phyloP scores from a whole-genome alignment of 2,888 invertebrate genomes.

The Lasius platythorax region DNA sequence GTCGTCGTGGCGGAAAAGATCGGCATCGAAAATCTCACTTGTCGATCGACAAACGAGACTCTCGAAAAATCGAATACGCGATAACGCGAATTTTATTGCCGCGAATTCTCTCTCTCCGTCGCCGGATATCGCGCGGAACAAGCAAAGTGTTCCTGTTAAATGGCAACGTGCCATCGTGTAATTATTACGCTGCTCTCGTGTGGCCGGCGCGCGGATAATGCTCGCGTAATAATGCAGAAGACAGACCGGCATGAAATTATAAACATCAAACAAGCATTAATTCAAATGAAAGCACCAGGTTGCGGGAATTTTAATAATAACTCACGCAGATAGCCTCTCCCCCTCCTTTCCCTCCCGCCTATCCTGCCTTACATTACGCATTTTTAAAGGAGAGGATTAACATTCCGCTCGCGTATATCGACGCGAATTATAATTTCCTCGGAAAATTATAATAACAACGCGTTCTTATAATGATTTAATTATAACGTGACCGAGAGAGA shows the following conservation, averaged over 20 bases:
- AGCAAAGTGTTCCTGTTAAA: conserved; percentile 12
- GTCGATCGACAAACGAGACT: conserved; percentile 53
- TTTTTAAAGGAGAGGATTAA: conserved; percentile 41
- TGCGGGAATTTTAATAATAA: conserved; percentile 53
- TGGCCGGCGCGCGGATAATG: conserved; percentile 26
- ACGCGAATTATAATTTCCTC: conserved; percentile 31
- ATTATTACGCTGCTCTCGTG: conserved; percentile 48
- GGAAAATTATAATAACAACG: conserved; percentile 26
- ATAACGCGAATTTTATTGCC: conserved; percentile 54
- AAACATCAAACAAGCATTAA: conserved; percentile 60
- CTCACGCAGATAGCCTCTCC: conserved; percentile 37
- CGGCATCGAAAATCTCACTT: conserved; percentile 35
- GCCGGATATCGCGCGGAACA: conserved; percentile 16
- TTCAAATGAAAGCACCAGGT: conserved; percentile 51
- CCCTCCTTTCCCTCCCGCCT: background rate
- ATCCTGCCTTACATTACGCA: conserved; percentile 21
- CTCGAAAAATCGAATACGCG: conserved; percentile 25
- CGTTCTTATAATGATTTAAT: conserved; percentile 54
- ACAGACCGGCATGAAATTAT: conserved; percentile 58
- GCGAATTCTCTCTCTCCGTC: conserved; percentile 3
- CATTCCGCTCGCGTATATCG: conserved; percentile 36
- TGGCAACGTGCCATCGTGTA: conserved; percentile 49
- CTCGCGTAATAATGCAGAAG: conserved; percentile 46
- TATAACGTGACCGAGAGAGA: conserved; percentile 38
- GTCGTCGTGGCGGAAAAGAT: conserved; percentile 29